Evolutionary conservation across 2,888 invertebrate genomes (phyloP).

Genomic region (Gortyna flavago): DNA sequence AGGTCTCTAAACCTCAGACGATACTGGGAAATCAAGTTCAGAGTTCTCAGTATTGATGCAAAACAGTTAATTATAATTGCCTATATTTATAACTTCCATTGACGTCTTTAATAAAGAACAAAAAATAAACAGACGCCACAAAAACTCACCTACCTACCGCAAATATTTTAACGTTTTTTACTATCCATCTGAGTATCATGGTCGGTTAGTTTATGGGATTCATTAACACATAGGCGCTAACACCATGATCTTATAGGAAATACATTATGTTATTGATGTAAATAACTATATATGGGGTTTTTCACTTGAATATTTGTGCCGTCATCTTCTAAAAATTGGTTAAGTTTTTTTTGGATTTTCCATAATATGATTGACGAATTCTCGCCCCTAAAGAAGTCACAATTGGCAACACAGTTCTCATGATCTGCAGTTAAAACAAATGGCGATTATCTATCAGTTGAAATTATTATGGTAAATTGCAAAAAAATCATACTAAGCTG

Average conservation of each 20-base stretch:
- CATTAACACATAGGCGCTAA: conserved; percentile 39
- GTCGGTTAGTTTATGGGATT: neutral
- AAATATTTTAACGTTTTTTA: conserved; percentile 29
- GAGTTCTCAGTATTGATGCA: neutral
- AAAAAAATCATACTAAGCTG: neutral
- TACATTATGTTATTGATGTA: conserved; percentile 9
- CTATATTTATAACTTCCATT: conserved; percentile 5
- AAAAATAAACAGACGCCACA: conserved; percentile 23
- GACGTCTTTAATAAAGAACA: conserved; percentile 24
- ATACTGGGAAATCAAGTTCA: neutral
- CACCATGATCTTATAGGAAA: conserved; percentile 10
- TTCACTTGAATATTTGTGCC: neutral
- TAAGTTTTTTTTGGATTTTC: neutral
- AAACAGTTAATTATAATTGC: neutral
- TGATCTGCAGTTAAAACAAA: neutral
- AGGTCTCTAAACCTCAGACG: neutral
- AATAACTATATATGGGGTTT: neutral
- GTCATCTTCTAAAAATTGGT: neutral
- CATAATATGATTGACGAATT: neutral
- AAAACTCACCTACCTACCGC: conserved; percentile 13
- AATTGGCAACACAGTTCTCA: too few species aligned
- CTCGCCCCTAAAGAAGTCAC: neutral
- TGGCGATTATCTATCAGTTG: rapidly evolving
- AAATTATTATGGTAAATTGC: neutral
- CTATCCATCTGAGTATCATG: neutral